These are phyloP conservation scores for Sphaerophoria rueppellii DNA, from an alignment of 2,888 invertebrate genomes.

Conservation along the genomic window DNA sequence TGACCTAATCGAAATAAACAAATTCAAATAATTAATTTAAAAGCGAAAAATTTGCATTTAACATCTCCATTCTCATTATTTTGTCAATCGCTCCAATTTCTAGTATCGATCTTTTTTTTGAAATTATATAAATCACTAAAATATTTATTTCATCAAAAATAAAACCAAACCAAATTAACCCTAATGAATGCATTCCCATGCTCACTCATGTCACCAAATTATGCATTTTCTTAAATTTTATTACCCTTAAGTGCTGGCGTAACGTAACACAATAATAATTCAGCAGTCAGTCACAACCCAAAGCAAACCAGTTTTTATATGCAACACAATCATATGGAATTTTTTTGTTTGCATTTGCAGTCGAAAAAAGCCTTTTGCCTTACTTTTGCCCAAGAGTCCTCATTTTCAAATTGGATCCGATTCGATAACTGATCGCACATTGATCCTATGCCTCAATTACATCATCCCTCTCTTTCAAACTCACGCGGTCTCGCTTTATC, in stretches of 20 bases:
- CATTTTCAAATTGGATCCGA: not conserved
- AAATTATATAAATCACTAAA: constrained; percentile 7
- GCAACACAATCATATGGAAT: constrained; percentile 32
- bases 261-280: constrained; percentile 62
- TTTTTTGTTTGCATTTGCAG: constrained; percentile 21
- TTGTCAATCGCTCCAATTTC: no score
- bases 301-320: constrained; percentile 55
- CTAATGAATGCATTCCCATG: constrained; percentile 44
- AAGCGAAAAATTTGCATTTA: not conserved
- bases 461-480: constrained; percentile 41
- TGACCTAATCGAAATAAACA: no score
- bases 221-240: constrained; percentile 26
- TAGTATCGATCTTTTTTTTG: no score
- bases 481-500: not conserved
- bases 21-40: no score
- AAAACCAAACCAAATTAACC: constrained; percentile 24
- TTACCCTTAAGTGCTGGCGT: not conserved
- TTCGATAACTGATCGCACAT: constrained; percentile 24
- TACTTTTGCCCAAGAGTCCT: constrained; percentile 67
- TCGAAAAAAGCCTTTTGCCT: constrained; percentile 56
- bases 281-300: constrained; percentile 23
- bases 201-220: constrained; percentile 44
- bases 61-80: not conserved
- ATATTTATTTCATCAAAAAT: constrained; percentile 42
- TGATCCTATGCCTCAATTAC: constrained; percentile 57